These are phyloP conservation scores for Plectrocnemia conspersa DNA, from an alignment of 1,140 invertebrate genomes.

Conservation along the genomic window DNA sequence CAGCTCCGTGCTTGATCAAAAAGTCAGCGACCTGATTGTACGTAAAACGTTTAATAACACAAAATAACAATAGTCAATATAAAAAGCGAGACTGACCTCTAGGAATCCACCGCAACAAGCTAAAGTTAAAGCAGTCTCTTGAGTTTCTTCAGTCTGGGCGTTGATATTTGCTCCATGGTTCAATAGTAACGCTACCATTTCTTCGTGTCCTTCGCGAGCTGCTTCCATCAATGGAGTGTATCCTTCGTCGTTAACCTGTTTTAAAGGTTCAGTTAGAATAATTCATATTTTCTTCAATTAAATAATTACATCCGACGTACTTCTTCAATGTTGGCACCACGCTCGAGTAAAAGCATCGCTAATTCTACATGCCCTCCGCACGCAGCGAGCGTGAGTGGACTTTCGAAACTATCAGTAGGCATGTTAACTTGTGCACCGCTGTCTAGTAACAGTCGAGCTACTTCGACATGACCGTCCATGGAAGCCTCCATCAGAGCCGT, in stretches of 20 bases:
- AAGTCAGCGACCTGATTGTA: conserved; percentile 78
- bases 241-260: conserved; percentile 92
- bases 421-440: conserved; percentile 99
- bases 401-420: conserved; percentile 99
- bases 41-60: background rate
- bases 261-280: background rate
- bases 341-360: conserved; percentile 89
- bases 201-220: conserved; percentile 95
- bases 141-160: conserved; percentile 96
- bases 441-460: conserved; percentile 85
- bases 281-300: background rate
- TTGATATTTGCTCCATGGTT: conserved; percentile 95
- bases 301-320: no score
- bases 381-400: conserved; percentile 93
- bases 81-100: conserved; percentile 50
- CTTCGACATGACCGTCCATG: conserved; percentile 99
- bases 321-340: conserved; percentile 98
- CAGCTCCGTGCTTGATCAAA: conserved; percentile 90
- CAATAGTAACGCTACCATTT: conserved; percentile 93
- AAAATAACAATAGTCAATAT: background rate
- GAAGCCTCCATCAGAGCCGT: conserved; percentile 99
- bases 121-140: conserved; percentile 94
- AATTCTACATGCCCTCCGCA: conserved; percentile 98
- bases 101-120: conserved; percentile 96
- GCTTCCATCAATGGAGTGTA: conserved; percentile 99